Percentiles rank a stretch among this genome's conserved stretches.
Conservation (phyloP, 2,113 vertebrate genomes). For the Rattus rattus region DNA sequence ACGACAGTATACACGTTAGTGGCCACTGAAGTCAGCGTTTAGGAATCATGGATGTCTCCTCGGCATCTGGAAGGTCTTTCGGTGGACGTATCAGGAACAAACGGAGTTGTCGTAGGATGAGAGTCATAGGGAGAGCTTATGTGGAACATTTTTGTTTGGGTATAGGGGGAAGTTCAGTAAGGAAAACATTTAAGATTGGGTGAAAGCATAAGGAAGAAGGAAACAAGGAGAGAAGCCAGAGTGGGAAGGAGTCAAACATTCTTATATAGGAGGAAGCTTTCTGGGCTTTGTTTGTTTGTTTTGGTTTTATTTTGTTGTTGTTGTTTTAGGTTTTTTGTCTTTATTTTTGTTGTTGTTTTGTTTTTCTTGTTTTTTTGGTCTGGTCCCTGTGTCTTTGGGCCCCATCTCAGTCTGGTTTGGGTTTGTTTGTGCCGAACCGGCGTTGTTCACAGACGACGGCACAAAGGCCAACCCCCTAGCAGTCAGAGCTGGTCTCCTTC, state of each 20-base stretch:
- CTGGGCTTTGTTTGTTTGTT: not conserved
- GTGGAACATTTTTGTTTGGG: too few species aligned
- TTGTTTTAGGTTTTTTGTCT: too few species aligned
- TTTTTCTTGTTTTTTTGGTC: not conserved
- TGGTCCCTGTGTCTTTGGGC: not conserved
- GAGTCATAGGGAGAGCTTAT: not conserved
- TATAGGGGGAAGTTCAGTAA: too few species aligned
- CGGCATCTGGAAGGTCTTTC: not conserved
- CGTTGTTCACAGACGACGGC: not conserved
- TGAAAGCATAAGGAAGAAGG: not conserved
- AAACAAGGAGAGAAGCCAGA: not conserved
- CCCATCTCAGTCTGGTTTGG: not conserved
- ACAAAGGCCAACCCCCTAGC: not conserved
- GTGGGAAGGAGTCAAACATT: not conserved
- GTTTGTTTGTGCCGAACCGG: not conserved
- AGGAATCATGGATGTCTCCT: not conserved
- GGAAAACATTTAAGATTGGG: too few species aligned
- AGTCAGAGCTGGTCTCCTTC: not conserved
- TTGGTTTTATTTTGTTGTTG: too few species aligned
- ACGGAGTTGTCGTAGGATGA: not conserved
- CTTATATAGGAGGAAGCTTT: not conserved
- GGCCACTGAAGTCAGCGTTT: not conserved
- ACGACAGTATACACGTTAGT: not conserved
- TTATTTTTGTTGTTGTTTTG: too few species aligned
- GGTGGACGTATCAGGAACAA: not conserved